Evolutionary conservation across 2,797 vertebrate genomes (phyloP), one percentile per base, ranked within the genome.

Genomic region (Mus minutoides): DNA sequence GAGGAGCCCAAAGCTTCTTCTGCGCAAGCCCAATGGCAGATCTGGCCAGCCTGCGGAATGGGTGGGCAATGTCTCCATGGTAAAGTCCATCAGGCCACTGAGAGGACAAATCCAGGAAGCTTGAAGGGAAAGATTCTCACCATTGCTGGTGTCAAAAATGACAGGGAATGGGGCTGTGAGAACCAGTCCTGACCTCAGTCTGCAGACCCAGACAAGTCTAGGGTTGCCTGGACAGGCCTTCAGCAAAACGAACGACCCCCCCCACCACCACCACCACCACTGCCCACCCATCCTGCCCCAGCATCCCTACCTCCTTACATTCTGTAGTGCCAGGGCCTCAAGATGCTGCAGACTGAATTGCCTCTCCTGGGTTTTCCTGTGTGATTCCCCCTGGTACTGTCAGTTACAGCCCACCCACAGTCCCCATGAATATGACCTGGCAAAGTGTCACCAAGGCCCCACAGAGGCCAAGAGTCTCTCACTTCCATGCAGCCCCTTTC

Each of bases 81-180:
- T 16, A 40, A 90, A 83, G 6, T 29, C 58, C 40, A 24, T 26
- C 21, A 3, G n/a, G n/a, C n/a, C n/a, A 4, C 19, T 0, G 26
- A 34, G 6, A 4, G 3, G 40, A 26, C 1, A 1, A 80, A 40
- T 22, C 1, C 0, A 40, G 13, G 56, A 3, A 24, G 40, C 58
- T 86, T 22, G 21, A 46, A 43, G 77, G 43, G 22, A 37, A 34
- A 19, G 0, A 24, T 21, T 46, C 4, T 84, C 2, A 0, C 37
- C 29, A 3, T n/a, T 60, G 49, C 64, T 62, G 69, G 22, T 80
- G 69, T 90, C 67, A 54, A 58, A 2, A 40, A 26, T 77, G 24
- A 29, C 88, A 9, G 85, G 21, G 14, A 11, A 17, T 49, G n/a
- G n/a, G n/a, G n/a, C n/a, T n/a, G 0, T 2, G 12, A 16, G 77